Evolutionary conservation across 2,113 vertebrate species (phyloP).

Genomic region (Neodon shergylaensis): DNA sequence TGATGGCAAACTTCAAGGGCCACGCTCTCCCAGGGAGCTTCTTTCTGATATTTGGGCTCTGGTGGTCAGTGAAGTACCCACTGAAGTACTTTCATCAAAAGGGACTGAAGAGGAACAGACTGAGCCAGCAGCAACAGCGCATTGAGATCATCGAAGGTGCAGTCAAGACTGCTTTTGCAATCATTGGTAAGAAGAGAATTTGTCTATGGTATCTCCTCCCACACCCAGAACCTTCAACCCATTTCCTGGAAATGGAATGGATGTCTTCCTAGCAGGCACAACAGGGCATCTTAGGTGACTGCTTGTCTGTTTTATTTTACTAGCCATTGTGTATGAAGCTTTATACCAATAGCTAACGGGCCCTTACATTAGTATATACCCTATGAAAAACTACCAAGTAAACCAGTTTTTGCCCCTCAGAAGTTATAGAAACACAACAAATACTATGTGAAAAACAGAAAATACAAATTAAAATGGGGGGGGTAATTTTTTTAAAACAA

Average conservation of each 20-base stretch:
- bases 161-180: slow-evolving; percentile 85
- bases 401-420: background rate
- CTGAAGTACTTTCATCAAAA: slow-evolving; percentile 87
- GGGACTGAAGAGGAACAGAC: slow-evolving; percentile 63
- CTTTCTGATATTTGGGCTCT: slow-evolving; percentile 93
- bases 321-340: background rate
- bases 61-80: slow-evolving; percentile 92
- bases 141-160: slow-evolving; percentile 91
- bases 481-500: background rate
- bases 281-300: background rate
- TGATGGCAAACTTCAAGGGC: slow-evolving; percentile 97
- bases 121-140: slow-evolving; percentile 77
- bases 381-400: slow-evolving; percentile 4
- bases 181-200: slow-evolving; percentile 89
- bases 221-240: background rate
- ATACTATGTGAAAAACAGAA: background rate
- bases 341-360: background rate
- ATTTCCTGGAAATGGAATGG: background rate
- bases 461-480: background rate
- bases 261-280: background rate
- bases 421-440: background rate
- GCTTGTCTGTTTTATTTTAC: background rate
- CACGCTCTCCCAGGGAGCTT: slow-evolving; percentile 95
- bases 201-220: background rate
- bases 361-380: background rate